Evolutionary conservation across 2,888 invertebrate species (phyloP).

Genomic region (Drosophila pegasa): DNA sequence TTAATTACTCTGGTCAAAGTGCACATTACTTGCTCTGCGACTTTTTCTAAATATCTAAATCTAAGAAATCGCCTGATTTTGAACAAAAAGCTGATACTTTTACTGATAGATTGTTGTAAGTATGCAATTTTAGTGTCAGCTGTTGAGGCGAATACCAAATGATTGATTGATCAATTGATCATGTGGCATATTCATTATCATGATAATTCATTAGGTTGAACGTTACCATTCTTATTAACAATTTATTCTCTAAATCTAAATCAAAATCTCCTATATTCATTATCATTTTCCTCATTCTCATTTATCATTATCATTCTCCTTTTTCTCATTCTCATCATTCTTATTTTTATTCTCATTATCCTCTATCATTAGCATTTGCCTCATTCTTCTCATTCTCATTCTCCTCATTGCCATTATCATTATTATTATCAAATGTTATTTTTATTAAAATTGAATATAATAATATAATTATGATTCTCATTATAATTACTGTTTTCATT

Average conservation of each 20-base stretch:
- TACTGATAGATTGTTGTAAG: too few species aligned
- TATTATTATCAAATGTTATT: background rate
- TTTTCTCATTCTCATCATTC: too few species aligned
- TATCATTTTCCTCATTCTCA: too few species aligned
- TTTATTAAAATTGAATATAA: background rate
- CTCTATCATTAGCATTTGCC: background rate
- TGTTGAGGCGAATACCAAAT: too few species aligned
- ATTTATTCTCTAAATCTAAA: too few species aligned
- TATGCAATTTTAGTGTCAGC: background rate
- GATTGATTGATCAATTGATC: background rate
- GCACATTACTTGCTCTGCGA: constrained; percentile 28
- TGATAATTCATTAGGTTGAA: background rate
- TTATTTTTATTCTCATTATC: too few species aligned
- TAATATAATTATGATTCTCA: too few species aligned
- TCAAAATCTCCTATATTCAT: too few species aligned
- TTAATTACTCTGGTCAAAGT: constrained; percentile 75
- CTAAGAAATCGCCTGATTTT: constrained; percentile 3
- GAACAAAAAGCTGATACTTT: background rate
- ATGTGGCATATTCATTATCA: background rate
- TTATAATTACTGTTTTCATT: too few species aligned
- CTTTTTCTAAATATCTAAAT: constrained; percentile 4
- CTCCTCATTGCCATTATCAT: background rate
- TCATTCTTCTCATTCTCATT: background rate
- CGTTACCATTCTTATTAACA: too few species aligned
- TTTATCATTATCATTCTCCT: too few species aligned